Evolutionary conservation across 1,140 invertebrate genomes (phyloP), one percentile per base, ranked within the genome.

Genomic region (Artemia franciscana): DNA sequence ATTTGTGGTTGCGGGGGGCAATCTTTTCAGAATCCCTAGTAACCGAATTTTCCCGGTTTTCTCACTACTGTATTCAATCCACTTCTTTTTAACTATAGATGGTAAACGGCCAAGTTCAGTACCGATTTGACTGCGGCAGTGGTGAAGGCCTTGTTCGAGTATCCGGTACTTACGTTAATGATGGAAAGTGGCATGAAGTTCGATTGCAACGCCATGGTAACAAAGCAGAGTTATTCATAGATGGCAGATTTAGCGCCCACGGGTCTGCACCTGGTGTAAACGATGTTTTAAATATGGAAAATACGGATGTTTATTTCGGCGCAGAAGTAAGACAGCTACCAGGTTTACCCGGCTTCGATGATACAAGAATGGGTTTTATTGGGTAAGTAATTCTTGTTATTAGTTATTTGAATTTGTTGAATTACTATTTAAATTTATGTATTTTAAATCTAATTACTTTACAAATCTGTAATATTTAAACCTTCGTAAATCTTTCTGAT

Each of bases 151-250:
- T 84, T 5, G 82, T 91, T 1, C 76, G 82, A 56, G 83, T 92
- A 3, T 81, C 82, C 2, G 81, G 82, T 56, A 71, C 81, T 1
- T 79, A 80, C 66, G 79, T 92, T 26, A 84, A 84, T 30, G 91
- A 95, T 73, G 90, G 91, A 1, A 78, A 80, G 65, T 95, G 91
- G 91, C 91, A 96, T 74, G 81, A 85, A 67, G 81, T 91, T 39
- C 78, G 80, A 26, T 72, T 94, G 58, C 84, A 91, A 72, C 76
- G 91, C 25, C 81, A 85, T 39, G 83, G 86, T 2, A 86, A 83
- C 66, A 81, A 75, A 65, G 87, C 85, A 5, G 80, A 83, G 51
- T 71, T 96, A 1, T 81, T 78, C 1, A 78, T 95, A 1, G 90
- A 96, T 71, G 80, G 81, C 7, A 81, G 80, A 56, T 81, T 85